phyloP scores from a whole-genome alignment of 2,797 vertebrate genomes.

The Halcyon leucocephala region DNA sequence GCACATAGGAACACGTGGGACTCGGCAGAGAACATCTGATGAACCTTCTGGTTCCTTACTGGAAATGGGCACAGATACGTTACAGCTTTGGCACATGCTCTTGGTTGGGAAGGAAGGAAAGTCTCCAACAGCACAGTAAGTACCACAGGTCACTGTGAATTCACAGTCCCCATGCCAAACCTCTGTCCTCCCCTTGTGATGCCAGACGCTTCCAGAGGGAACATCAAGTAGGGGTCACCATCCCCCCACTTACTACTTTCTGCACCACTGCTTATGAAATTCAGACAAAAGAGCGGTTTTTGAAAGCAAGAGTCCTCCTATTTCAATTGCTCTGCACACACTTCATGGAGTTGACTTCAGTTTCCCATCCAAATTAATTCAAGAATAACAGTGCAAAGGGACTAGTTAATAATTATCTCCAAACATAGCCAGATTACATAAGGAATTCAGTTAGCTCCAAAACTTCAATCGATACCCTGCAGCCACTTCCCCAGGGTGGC shows the following conservation, averaged over 20 bases:
- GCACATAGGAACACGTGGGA: background rate
- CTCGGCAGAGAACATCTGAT: background rate
- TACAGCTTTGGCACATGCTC: background rate
- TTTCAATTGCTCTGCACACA: background rate
- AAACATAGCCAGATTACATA: background rate
- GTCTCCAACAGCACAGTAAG: background rate
- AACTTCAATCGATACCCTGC: background rate
- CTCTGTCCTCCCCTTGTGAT: background rate
- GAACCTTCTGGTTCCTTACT: rapidly evolving
- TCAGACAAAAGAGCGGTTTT: background rate
- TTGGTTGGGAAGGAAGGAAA: background rate
- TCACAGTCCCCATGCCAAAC: background rate
- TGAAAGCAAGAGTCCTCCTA: background rate
- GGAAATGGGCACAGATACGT: rapidly evolving
- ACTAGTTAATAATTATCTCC: conserved; percentile 46
- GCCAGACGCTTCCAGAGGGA: background rate
- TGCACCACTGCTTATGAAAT: background rate
- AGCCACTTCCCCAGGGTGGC: background rate
- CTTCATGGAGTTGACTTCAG: background rate
- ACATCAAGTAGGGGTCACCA: rapidly evolving
- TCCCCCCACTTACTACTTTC: background rate
- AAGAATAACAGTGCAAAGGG: background rate
- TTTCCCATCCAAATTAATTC: background rate
- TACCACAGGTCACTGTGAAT: background rate
- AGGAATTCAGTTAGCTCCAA: background rate